Base-by-base conservation (phyloP, 1,140 invertebrate species). In the Ceratosolen solmsi region DNA sequence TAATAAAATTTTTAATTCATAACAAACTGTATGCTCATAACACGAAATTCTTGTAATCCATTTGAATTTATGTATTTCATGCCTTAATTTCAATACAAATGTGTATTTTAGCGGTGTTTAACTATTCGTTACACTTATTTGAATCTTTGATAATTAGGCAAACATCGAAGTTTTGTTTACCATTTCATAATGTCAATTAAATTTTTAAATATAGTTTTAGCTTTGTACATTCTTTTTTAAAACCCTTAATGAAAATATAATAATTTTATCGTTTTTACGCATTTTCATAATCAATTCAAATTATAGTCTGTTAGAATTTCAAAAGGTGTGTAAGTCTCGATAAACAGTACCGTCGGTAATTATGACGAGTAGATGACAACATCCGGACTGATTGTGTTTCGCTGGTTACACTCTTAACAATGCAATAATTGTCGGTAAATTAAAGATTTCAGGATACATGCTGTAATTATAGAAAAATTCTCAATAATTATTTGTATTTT, bases 171-270 rank as follows among this genome's bases (percentile, higher is more conserved):
- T 82, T 82, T 76, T 82, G 80, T 70, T 75, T 82, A 70, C 11
- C n/a, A 70, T 78, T 71, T 77, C 72, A 70, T 30, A 72, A 36
- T 78, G 63, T 60, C 63, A 78, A 77, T 78, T 77, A 72, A 77
- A 77, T 73, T 82, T 82, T 49, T 72, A 82, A 60, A 46, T 54
- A 77, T 78, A 72, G 27, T 25, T 71, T 76, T 77, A n/a, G 54
- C 2, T 78, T n/a, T 60, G 56, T 60, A 72, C 46, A 30, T 63
- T 78, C 46, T 73, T 58, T 68, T 36, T 22, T 36, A 13, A 46
- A n/a, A 5, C 41, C 49, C 33, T 72, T 9, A 70, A 17, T 71
- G 20, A 15, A 25, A 46, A 38, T 36, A 79, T 72, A 54, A n/a
- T n/a, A n/a, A n/a, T n/a, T 73, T 73, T 3, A 73, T 54, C 33